Base-by-base conservation (phyloP, 2,888 invertebrate genomes). In the Tachina lurida region DNA sequence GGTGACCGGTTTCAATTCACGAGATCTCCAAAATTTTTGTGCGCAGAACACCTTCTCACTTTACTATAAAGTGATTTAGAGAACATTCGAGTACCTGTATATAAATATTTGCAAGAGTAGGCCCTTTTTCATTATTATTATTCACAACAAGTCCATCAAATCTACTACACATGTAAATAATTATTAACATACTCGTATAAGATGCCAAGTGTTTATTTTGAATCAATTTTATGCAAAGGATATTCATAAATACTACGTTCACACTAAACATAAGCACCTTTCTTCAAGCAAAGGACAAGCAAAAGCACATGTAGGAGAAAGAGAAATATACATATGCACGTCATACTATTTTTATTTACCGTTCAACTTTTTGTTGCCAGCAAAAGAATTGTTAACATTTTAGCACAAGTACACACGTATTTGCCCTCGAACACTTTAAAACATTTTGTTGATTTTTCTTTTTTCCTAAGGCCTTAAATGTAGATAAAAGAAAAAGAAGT, bases 301-400 rank as follows among this genome's bases (percentile, higher is more conserved):
- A 31, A 47, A 45, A 47, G 31, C 22, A 47, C 9, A 15, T 22
- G 13, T 58, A 8, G 22, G 2, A 3, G 56, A 10, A 58, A 31
- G n/a, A 10, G 31, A 31, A 31, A 31, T 31, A 31, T n/a, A n/a
- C n/a, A n/a, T 7, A 31, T 31, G 31, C 7, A 31, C 31, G 31
- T 31, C 31, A 31, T 31, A 31, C 0, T 9, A 39, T 10, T 39
- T 45, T 63, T 17, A 19, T 63, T 43, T 63, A 63, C 19, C 19
- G 43, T 63, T 63, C 43, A 63, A 63, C 62, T 41, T 62, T 62
- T 62, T n/a, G 10, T 62, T 10, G 31, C 62, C 10, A n/a, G 19
- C 15, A 13, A 45, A 22, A 13, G 17, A 63, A 68, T 17, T 19
- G 8, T 8, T 3, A 45, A 45, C 39, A 60, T 31, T 15, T 31